A percentile compares a stretch with the other conserved stretches of the same genome.
phyloP scores from a whole-genome alignment of 2,113 vertebrate genomes.

The Promerops cafer region DNA sequence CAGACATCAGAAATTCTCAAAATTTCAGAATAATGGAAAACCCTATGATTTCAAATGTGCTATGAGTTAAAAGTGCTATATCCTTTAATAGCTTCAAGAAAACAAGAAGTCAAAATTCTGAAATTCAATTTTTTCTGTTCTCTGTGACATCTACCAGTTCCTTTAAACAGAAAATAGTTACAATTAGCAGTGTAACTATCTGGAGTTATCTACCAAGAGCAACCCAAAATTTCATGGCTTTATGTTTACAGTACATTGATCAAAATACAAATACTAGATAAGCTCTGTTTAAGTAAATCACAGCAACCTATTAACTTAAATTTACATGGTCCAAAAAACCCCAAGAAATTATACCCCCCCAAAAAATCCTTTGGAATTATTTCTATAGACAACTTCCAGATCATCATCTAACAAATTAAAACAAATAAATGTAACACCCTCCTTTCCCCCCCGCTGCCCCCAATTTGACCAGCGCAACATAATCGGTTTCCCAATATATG shows the following conservation, averaged over 20 bases:
- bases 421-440: neutral
- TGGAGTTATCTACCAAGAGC: neutral
- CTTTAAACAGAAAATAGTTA: neutral
- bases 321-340: neutral
- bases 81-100: neutral
- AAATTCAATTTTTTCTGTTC: neutral
- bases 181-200: neutral
- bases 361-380: neutral
- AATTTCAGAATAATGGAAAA: neutral
- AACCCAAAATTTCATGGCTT: neutral
- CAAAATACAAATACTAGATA: neutral
- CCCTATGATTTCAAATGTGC: neutral
- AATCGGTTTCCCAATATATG: neutral
- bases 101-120: neutral
- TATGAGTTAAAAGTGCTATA: neutral
- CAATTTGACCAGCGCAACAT: neutral
- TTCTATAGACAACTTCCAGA: neutral
- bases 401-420: neutral
- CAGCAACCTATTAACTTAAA: neutral
- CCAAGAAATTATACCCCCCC: neutral
- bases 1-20: neutral
- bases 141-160: neutral
- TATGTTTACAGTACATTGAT: neutral
- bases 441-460: rapidly evolving
- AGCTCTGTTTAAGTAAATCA: neutral